phyloP scores from a whole-genome alignment of 2,113 vertebrate species.

The Elgaria multicarinata region DNA sequence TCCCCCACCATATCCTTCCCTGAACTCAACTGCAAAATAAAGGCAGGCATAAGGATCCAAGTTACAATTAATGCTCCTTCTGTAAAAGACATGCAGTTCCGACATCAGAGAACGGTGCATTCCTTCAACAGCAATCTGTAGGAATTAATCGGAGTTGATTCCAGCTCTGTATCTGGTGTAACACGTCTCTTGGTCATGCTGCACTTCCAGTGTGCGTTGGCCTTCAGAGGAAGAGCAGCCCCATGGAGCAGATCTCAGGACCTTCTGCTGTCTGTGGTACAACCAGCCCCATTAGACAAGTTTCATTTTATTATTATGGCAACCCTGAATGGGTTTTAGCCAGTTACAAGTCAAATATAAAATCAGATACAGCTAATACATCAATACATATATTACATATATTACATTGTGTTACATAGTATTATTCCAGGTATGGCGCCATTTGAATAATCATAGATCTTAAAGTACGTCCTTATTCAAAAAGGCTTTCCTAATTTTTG shows the following conservation, averaged over 20 bases:
- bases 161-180: background rate
- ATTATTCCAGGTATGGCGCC: too few relatives aligned
- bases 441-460: too few relatives aligned
- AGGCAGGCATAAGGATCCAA: constrained; percentile 50
- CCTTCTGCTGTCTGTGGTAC: background rate
- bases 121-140: background rate
- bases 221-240: background rate
- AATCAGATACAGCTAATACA: too few relatives aligned
- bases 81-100: constrained; percentile 46
- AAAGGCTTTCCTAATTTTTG: too few relatives aligned
- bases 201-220: background rate
- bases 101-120: background rate
- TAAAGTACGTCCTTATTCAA: too few relatives aligned
- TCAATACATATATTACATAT: too few relatives aligned
- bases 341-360: too few relatives aligned
- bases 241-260: background rate
- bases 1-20: constrained; percentile 22
- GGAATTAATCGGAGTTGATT: too few relatives aligned
- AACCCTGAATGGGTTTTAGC: too few relatives aligned
- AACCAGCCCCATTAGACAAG: background rate
- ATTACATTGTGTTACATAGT: too few relatives aligned
- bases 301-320: too few relatives aligned
- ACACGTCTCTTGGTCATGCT: background rate
- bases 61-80: constrained; percentile 32
- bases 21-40: constrained; percentile 53